Percentiles rank a stretch among this genome's conserved stretches.
phyloP scores from a whole-genome alignment of 1,140 invertebrate species.

The Drosophila kikkawai region DNA sequence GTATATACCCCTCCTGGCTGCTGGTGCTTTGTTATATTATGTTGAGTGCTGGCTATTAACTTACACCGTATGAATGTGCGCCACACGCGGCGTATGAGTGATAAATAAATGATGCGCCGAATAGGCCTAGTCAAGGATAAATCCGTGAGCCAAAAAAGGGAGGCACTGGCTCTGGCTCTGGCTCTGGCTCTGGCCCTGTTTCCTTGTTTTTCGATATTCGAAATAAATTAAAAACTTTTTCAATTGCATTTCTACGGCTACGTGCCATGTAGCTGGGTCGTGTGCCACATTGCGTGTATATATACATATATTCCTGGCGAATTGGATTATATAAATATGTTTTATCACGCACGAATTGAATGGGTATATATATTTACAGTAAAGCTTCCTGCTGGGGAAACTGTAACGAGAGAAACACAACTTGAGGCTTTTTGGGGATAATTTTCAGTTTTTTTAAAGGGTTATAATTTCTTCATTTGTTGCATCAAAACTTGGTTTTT shows the following conservation, averaged over 20 bases:
- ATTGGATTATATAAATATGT: conserved; percentile 37
- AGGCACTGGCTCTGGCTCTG: neutral
- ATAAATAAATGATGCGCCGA: conserved; percentile 65
- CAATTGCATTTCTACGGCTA: conserved; percentile 63
- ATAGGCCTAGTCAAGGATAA: conserved; percentile 33
- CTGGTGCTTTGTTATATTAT: conserved; percentile 65
- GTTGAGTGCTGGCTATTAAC: conserved; percentile 73
- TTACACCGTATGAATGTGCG: conserved; percentile 65
- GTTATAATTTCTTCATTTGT: neutral
- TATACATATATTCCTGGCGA: neutral
- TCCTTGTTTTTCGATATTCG: conserved; percentile 58
- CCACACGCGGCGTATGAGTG: conserved; percentile 63
- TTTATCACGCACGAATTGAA: conserved; percentile 11
- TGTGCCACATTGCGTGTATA: neutral
- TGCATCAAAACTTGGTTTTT: neutral
- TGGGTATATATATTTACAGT: conserved; percentile 3
- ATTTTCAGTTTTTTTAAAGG: neutral
- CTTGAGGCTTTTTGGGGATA: neutral
- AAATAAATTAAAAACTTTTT: conserved; percentile 77
- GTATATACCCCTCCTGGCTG: neutral
- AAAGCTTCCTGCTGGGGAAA: neutral
- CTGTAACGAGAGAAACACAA: neutral
- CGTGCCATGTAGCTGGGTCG: conserved; percentile 28
- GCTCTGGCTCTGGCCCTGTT: neutral
- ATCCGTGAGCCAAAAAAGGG: neutral